These are phyloP conservation scores for Bos taurus DNA, from an alignment of 2,113 vertebrate genomes.

Conservation along the genomic window DNA sequence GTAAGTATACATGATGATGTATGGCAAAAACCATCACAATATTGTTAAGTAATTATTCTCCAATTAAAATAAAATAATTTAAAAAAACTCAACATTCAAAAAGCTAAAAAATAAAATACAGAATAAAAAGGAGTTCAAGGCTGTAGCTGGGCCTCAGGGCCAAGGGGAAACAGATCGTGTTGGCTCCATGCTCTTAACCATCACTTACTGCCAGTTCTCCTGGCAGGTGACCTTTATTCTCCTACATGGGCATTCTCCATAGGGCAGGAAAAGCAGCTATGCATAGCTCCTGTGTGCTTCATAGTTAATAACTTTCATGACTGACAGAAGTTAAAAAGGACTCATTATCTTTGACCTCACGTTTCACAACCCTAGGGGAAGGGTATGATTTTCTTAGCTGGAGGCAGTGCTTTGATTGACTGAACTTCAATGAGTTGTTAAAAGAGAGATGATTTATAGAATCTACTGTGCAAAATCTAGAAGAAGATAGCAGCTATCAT, in stretches of 20 bases:
- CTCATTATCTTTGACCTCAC: not conserved
- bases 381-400: not conserved
- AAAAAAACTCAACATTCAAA: not conserved
- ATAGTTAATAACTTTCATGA: not conserved
- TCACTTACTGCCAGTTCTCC: not conserved
- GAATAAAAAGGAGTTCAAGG: not conserved
- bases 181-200: fast-evolving
- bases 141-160: fast-evolving
- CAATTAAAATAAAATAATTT: not conserved
- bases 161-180: fast-evolving
- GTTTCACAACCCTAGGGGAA: not conserved
- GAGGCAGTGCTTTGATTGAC: not conserved
- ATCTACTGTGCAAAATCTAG: not conserved
- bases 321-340: not conserved
- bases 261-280: fast-evolving
- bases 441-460: not conserved
- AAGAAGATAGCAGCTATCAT: not conserved
- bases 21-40: not conserved
- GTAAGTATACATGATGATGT: not conserved
- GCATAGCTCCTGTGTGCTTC: not conserved
- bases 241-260: fast-evolving
- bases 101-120: not conserved
- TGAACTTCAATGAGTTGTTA: not conserved
- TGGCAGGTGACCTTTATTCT: not conserved
- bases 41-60: not conserved